phyloP scores from a whole-genome alignment of 2,113 vertebrate genomes.

The Parus major region DNA sequence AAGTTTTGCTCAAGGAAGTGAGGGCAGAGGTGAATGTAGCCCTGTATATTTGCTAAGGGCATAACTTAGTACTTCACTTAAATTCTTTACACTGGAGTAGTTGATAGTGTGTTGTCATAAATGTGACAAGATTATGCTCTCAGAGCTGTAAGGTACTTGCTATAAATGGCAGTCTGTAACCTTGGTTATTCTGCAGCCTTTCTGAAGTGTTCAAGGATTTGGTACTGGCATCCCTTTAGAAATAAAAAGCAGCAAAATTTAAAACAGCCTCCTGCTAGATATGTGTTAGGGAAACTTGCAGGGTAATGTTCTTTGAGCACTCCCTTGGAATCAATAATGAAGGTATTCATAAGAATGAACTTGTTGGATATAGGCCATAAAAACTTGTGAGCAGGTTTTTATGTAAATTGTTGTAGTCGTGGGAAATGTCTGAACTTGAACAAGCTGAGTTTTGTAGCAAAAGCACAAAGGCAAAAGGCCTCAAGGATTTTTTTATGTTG shows the following conservation, averaged over 20 bases:
- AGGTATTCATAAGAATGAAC: not conserved
- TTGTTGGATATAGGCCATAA: not conserved
- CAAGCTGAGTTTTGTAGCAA: conserved; percentile 4
- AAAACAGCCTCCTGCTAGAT: not conserved
- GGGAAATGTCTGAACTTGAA: conserved; percentile 40
- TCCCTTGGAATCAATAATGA: conserved; percentile 18
- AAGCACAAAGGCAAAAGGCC: not conserved
- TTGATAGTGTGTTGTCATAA: not conserved
- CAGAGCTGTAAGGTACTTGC: not conserved
- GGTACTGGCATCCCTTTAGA: not conserved
- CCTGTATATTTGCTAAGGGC: not conserved
- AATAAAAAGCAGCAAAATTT: not conserved
- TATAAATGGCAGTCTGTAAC: not conserved
- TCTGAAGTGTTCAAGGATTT: not conserved
- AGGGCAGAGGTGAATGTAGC: not conserved
- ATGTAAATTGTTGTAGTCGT: not conserved
- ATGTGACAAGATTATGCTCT: not conserved
- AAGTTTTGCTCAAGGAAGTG: not conserved
- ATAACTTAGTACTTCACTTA: not conserved
- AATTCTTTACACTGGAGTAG: not conserved
- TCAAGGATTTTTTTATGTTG: conserved; percentile 2
- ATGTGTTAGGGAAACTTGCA: not conserved
- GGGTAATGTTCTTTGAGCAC: not conserved
- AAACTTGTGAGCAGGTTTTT: not conserved
- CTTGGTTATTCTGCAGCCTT: not conserved